phyloP scores from a whole-genome alignment of 2,113 vertebrate genomes.

The Alligator sinensis region DNA sequence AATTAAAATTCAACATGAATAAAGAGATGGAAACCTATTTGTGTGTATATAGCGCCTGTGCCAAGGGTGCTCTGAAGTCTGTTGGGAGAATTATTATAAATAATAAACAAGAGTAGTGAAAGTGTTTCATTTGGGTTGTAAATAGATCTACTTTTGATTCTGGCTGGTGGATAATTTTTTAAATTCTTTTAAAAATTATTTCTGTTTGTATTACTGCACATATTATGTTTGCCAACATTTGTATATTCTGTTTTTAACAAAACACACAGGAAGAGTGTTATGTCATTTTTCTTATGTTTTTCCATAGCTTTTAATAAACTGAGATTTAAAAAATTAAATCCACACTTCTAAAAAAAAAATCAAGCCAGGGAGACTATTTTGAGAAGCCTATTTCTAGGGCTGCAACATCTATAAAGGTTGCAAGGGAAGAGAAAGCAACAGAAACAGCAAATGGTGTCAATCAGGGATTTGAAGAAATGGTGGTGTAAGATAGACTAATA shows the following conservation, averaged over 20 bases:
- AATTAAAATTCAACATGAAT: background rate
- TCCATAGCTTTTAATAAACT: slow-evolving; percentile 13
- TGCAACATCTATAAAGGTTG: slow-evolving; percentile 29
- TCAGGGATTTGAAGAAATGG: slow-evolving; percentile 24
- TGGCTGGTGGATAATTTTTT: background rate
- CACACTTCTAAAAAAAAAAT: slow-evolving; percentile 3
- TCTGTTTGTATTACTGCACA: slow-evolving; percentile 13
- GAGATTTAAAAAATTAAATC: slow-evolving; percentile 29
- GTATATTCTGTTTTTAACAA: background rate
- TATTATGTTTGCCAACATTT: background rate
- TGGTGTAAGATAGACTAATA: background rate
- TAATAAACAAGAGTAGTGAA: background rate
- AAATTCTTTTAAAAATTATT: background rate
- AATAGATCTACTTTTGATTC: background rate
- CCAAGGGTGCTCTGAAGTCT: background rate
- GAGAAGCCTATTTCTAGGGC: slow-evolving; percentile 32
- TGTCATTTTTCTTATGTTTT: background rate
- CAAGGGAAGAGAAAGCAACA: slow-evolving; percentile 21
- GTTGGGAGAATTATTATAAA: background rate
- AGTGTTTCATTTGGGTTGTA: background rate
- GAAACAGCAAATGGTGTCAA: background rate
- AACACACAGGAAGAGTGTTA: background rate
- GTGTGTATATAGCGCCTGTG: background rate
- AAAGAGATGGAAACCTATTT: background rate
- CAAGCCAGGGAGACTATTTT: slow-evolving; percentile 1